A percentile compares a stretch with the other conserved stretches of the same genome.
Conservation (phyloP, 2,888 invertebrate genomes). For the Cryptocheilus praepositus region DNA sequence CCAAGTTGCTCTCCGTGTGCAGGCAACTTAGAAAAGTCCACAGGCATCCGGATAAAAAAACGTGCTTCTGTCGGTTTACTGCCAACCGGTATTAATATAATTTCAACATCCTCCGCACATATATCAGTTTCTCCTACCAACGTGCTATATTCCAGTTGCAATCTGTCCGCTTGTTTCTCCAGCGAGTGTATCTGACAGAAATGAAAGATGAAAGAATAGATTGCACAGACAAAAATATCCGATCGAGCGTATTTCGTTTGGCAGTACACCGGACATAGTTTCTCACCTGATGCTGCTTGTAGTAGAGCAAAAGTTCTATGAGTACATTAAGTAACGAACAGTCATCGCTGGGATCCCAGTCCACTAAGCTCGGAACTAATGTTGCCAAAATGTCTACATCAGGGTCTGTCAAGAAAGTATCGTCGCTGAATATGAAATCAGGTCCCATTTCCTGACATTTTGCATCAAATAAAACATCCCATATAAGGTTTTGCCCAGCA, state of each 20-base stretch:
- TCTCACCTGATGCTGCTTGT: constrained; percentile 80
- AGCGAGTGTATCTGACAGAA: constrained; percentile 39
- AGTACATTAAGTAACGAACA: constrained; percentile 79
- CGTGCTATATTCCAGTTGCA: constrained; percentile 81
- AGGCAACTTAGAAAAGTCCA: constrained; percentile 81
- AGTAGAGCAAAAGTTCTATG: constrained; percentile 79
- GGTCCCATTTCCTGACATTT: constrained; percentile 81
- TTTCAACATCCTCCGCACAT: constrained; percentile 80
- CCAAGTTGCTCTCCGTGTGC: constrained; percentile 76
- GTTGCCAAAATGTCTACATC: constrained; percentile 77
- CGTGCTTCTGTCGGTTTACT: constrained; percentile 74
- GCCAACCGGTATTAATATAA: constrained; percentile 78
- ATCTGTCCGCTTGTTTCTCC: constrained; percentile 74
- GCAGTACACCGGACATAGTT: not conserved
- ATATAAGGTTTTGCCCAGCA: constrained; percentile 81
- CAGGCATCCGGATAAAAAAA: constrained; percentile 81
- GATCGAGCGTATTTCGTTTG: too few relatives aligned
- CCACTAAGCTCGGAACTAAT: constrained; percentile 78
- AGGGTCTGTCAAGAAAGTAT: constrained; percentile 79
- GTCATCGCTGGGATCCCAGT: constrained; percentile 81
- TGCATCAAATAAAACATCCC: constrained; percentile 84
- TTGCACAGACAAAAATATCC: not conserved
- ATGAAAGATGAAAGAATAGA: not conserved
- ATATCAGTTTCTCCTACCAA: constrained; percentile 78
- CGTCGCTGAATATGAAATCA: constrained; percentile 85